phyloP scores from a whole-genome alignment of 2,113 vertebrate genomes.

The Oryzias celebensis region DNA sequence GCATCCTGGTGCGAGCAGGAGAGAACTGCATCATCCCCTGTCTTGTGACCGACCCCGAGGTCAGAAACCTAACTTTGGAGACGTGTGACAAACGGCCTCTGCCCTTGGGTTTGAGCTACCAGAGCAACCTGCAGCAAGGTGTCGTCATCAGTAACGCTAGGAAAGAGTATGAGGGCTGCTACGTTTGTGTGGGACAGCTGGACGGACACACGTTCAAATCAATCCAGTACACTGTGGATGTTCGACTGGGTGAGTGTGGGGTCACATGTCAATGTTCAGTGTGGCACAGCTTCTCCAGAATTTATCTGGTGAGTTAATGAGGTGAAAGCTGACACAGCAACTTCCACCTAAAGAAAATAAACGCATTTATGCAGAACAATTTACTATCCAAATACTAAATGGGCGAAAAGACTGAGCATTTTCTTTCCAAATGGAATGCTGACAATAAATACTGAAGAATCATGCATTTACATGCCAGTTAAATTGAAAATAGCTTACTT shows the following conservation, averaged over 20 bases:
- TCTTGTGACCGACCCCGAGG: constrained; percentile 72
- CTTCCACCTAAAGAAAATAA: too few species aligned
- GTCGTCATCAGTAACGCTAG: constrained; percentile 60
- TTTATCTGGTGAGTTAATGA: background rate
- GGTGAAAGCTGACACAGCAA: background rate
- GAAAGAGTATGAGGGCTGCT: constrained; percentile 73
- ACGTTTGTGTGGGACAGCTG: constrained; percentile 65
- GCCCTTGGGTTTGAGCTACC: constrained; percentile 60
- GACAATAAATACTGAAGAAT: too few species aligned
- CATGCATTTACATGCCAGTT: too few species aligned
- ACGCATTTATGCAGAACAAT: too few species aligned
- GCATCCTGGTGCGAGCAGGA: constrained; percentile 65
- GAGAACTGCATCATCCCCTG: constrained; percentile 73
- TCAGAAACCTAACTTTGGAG: constrained; percentile 59
- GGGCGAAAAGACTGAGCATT: too few species aligned
- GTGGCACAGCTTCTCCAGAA: constrained; percentile 7
- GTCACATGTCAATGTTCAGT: background rate
- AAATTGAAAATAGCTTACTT: too few species aligned
- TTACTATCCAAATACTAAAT: too few species aligned
- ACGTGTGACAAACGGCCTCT: constrained; percentile 63
- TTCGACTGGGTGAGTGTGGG: constrained; percentile 66
- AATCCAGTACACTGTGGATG: constrained; percentile 66
- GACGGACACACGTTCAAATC: constrained; percentile 58
- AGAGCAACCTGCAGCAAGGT: constrained; percentile 60
- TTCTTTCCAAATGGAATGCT: too few species aligned